Conservation (phyloP, 2,113 vertebrate genomes). For the Trachemys scripta region DNA sequence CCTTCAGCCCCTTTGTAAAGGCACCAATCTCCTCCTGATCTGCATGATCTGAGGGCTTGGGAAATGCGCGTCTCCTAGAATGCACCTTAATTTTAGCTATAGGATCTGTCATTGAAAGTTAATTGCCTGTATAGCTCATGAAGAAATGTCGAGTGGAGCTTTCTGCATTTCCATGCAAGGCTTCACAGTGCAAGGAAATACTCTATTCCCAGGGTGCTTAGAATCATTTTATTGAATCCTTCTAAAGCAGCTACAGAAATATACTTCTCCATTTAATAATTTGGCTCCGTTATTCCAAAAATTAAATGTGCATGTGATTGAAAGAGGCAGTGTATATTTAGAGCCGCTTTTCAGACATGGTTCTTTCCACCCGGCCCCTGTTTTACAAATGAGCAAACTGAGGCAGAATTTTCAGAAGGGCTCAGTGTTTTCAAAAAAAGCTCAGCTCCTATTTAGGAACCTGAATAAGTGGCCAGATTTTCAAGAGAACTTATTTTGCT, state of each 20-base stretch:
- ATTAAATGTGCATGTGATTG: not conserved
- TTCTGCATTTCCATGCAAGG: not conserved
- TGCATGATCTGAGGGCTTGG: not conserved
- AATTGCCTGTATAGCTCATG: not conserved
- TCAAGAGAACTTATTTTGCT: not conserved
- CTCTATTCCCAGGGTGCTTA: accelerated
- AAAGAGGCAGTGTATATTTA: not conserved
- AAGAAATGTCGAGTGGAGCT: not conserved
- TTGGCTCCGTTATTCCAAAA: not conserved
- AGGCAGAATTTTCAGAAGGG: not conserved
- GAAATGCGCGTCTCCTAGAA: not conserved
- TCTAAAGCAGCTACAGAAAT: not conserved
- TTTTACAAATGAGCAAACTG: not conserved
- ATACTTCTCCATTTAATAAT: not conserved
- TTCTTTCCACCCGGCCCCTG: not conserved
- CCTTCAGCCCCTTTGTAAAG: slow-evolving; percentile 8
- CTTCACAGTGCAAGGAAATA: not conserved
- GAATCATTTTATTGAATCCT: not conserved
- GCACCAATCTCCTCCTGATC: not conserved
- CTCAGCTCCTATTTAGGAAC: accelerated
- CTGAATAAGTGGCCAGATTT: not conserved
- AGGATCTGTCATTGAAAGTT: not conserved
- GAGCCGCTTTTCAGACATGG: not conserved
- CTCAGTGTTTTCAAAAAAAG: not conserved
- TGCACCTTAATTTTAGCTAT: not conserved